Evolutionary conservation across 2,113 vertebrate species (phyloP), one percentile per base, ranked within the genome.

Genomic region (Choloepus hoffmanni): DNA sequence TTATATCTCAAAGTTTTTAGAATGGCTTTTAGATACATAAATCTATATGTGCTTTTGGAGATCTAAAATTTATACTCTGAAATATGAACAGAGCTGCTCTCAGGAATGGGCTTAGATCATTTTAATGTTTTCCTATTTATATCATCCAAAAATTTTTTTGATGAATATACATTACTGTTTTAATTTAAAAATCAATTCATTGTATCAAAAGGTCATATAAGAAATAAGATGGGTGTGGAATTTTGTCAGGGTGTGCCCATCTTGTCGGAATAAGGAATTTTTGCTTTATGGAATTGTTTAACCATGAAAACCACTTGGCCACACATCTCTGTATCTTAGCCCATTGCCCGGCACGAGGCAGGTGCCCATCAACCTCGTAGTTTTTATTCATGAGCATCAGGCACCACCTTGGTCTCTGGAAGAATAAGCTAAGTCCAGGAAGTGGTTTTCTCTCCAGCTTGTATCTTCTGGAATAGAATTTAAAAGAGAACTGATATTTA

Each of bases 311-410:
- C 70, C 12, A 15, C n/a, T 23, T 0, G 1, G 8, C 28, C 12
- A 21, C 65, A 7, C 10, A 15, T 21, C 43, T 13, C 0, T 11
- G 10, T 45, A 70, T 55, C 7, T 12, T 1, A 28, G 70, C 48
- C 23, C 2, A 0, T 13, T 28, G 40, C 30, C 18, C 5, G 48
- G 67, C 48, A 45, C 45, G 23, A 21, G 43, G n/a, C 55, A 40
- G 26, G 28, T 2, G 2, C 33, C 7, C 10, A 16, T 24, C 8
- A 3, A 21, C 30, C 1, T 0, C 26, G 19, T 24, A 14, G 43
- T n/a, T 48, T 11, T 74, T 8, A 21, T 2, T 82, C n/a, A 1
- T 0, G 4, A 63, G 76, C 40, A 36, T 67, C 45, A 2, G 77
- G 43, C n/a, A 9, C 45, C 40, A 60, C 12, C 90, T 67, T 48